A percentile compares a stretch with the other conserved stretches of the same genome.
Evolutionary conservation across 2,797 vertebrate genomes (phyloP).

Genomic region (Anabas testudineus): DNA sequence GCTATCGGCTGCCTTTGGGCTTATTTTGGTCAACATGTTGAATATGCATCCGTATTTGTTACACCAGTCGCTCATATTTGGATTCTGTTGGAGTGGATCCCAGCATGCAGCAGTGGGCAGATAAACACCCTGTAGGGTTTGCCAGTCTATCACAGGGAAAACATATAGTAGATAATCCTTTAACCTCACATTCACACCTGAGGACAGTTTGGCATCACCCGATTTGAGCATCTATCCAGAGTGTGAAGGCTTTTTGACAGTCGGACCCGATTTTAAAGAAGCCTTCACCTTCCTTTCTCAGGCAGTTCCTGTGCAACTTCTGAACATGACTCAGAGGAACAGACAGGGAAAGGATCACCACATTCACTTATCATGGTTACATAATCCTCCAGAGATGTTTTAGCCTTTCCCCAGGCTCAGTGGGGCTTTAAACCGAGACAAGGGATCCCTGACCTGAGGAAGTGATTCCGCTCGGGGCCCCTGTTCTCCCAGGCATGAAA

Average conservation of each 20-base stretch:
- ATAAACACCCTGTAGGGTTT: slow-evolving; percentile 36
- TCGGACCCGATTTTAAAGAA: neutral
- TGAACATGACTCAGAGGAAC: slow-evolving; percentile 18
- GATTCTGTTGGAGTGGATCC: slow-evolving; percentile 13
- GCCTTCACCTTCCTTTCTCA: neutral
- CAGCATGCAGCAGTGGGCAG: slow-evolving; percentile 32
- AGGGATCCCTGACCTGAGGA: slow-evolving; percentile 53
- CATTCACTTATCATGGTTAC: slow-evolving; percentile 32
- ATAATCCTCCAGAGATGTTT: slow-evolving; percentile 46
- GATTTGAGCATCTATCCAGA: slow-evolving; percentile 5
- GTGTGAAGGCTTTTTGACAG: slow-evolving; percentile 8
- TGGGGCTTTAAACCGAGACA: slow-evolving; percentile 44
- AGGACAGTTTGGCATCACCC: slow-evolving; percentile 6
- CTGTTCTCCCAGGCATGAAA: slow-evolving; percentile 52
- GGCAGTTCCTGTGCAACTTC: slow-evolving; percentile 6
- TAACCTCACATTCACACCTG: slow-evolving; percentile 11
- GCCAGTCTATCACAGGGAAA: slow-evolving; percentile 13
- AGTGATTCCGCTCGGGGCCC: slow-evolving; percentile 37
- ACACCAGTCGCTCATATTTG: neutral
- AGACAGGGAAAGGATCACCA: slow-evolving; percentile 24
- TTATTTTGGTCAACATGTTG: neutral
- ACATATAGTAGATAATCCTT: slow-evolving; percentile 35
- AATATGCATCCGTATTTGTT: slow-evolving; percentile 18
- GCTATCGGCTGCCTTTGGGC: slow-evolving; percentile 2
- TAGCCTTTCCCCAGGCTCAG: slow-evolving; percentile 27